Conservation (phyloP, 1,140 invertebrate species). For the Drosophila novamexicana region DNA sequence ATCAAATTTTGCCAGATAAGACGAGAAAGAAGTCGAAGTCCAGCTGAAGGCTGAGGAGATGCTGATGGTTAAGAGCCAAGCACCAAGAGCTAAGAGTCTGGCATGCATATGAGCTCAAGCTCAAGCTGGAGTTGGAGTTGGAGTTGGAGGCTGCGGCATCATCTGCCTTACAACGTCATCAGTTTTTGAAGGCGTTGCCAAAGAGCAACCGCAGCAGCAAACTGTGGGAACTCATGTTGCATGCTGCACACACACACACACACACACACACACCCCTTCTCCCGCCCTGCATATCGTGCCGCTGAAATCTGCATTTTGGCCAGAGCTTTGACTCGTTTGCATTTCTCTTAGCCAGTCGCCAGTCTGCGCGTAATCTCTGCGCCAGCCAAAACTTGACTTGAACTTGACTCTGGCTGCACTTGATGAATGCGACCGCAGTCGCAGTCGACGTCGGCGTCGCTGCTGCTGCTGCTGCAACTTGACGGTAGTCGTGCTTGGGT, state of each 20-base stretch:
- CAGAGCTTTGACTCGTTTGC: slow-evolving; percentile 64
- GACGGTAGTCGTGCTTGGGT: slow-evolving; percentile 82
- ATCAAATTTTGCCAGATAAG: slow-evolving; percentile 81
- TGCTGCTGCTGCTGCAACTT: slow-evolving; percentile 7
- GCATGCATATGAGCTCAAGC: slow-evolving; percentile 74
- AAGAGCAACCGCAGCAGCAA: slow-evolving; percentile 71
- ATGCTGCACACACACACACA: slow-evolving; percentile 69
- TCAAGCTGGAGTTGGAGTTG: slow-evolving; percentile 23
- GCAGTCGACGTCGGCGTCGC: neutral
- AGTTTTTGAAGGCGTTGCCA: slow-evolving; percentile 80
- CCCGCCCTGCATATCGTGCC: slow-evolving; percentile 63
- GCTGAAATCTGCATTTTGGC: slow-evolving; percentile 76
- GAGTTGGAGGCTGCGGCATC: slow-evolving; percentile 37
- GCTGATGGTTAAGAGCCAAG: slow-evolving; percentile 45
- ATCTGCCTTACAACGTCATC: slow-evolving; percentile 76
- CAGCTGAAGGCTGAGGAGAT: slow-evolving; percentile 41
- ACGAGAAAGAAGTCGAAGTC: slow-evolving; percentile 43
- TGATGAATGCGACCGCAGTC: slow-evolving; percentile 39
- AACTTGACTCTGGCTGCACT: slow-evolving; percentile 53
- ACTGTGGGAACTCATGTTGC: slow-evolving; percentile 81
- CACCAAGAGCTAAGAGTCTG: slow-evolving; percentile 31
- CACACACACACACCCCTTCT: neutral
- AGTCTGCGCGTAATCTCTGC: slow-evolving; percentile 64
- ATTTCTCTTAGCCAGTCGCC: slow-evolving; percentile 47
- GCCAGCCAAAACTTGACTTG: slow-evolving; percentile 34